Evolutionary conservation across 1,140 invertebrate genomes (phyloP).

Genomic region (Aricia agestis): DNA sequence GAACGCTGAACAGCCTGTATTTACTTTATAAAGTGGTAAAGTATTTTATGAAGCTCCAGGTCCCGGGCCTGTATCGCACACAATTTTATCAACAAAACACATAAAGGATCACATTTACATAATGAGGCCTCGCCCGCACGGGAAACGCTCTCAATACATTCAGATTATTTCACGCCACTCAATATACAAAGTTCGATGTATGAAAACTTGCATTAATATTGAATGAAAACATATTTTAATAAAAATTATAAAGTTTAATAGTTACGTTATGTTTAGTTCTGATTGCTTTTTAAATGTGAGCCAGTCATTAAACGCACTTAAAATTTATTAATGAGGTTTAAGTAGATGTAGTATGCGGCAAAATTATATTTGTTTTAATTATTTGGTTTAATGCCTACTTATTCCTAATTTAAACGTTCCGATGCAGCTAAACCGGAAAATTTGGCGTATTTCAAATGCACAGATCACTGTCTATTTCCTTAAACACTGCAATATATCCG

Average conservation of each 20-base stretch:
- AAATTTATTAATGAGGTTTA: no score
- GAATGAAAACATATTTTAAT: background rate
- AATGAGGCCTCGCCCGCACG: conserved; percentile 50
- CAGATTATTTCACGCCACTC: conserved; percentile 60
- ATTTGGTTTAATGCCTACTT: no score
- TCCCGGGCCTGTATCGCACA: conserved; percentile 22
- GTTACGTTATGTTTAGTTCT: background rate
- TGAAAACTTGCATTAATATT: conserved; percentile 11
- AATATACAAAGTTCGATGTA: conserved; percentile 26
- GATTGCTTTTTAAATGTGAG: background rate
- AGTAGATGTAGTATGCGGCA: no score
- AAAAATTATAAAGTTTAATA: background rate
- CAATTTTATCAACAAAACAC: conserved; percentile 64
- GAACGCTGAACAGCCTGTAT: background rate
- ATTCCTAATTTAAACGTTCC: no score
- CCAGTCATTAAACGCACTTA: no score
- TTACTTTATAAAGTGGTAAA: conserved; percentile 30
- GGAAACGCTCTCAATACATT: conserved; percentile 44
- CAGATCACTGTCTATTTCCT: background rate
- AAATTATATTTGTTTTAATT: no score
- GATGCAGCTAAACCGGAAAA: no score
- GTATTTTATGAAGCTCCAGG: conserved; percentile 29
- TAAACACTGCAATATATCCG: conserved; percentile 15
- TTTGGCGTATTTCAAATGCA: background rate
- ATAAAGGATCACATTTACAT: conserved; percentile 61